Conservation (phyloP, 92 coral and sea anemone genomes). For the Paragorgia papillata region DNA sequence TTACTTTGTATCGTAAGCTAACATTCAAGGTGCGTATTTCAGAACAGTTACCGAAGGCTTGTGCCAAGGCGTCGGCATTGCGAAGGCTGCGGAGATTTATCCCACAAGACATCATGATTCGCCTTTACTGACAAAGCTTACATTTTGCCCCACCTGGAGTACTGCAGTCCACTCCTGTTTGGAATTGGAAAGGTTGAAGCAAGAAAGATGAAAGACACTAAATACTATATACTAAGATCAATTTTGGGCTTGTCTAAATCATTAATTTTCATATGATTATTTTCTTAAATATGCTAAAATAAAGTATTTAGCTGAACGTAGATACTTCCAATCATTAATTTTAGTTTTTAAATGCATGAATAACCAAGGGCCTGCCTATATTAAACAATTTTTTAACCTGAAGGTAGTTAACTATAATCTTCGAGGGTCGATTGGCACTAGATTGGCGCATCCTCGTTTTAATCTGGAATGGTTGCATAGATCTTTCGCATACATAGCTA, state of each 20-base stretch:
- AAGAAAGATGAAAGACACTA: slow-evolving; percentile 31
- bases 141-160: no score
- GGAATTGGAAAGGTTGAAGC: slow-evolving; percentile 36
- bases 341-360: slow-evolving; percentile 25
- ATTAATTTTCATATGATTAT: slow-evolving; percentile 3
- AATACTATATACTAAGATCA: slow-evolving; percentile 36
- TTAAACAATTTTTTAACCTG: slow-evolving; percentile 33
- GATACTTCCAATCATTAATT: no score
- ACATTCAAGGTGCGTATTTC: slow-evolving; percentile 36
- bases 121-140: slow-evolving; percentile 37
- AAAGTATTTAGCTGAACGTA: slow-evolving; percentile 1
- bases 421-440: slow-evolving; percentile 28
- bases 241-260: slow-evolving; percentile 21
- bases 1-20: slow-evolving; percentile 33
- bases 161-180: slow-evolving; percentile 30
- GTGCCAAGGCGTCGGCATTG: slow-evolving; percentile 33
- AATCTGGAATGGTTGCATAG: slow-evolving; percentile 40
- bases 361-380: slow-evolving; percentile 29
- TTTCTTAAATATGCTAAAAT: neutral
- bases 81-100: slow-evolving; percentile 24
- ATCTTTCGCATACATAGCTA: slow-evolving; percentile 24
- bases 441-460: neutral
- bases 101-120: slow-evolving; percentile 22
- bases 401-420: slow-evolving; percentile 19
- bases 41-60: slow-evolving; percentile 13